phyloP scores from a whole-genome alignment of 2,113 vertebrate species.

The Ciconia stormi region DNA sequence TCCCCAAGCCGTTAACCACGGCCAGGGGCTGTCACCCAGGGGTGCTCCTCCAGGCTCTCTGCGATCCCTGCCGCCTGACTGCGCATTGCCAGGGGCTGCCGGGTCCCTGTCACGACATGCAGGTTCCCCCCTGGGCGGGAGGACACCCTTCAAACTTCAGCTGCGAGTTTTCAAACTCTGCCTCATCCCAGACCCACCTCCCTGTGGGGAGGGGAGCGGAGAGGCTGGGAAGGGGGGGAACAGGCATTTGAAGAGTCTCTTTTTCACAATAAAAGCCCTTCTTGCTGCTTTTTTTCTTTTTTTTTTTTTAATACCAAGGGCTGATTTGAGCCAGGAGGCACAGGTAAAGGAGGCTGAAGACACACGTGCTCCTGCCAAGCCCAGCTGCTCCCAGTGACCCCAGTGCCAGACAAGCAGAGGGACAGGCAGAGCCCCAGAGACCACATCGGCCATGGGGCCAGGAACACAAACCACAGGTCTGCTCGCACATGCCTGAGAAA shows the following conservation, averaged over 20 bases:
- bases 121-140: not conserved
- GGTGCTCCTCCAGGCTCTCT: not conserved
- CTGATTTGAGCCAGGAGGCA: not conserved
- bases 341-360: not conserved
- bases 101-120: not conserved
- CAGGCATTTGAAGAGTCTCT: not conserved
- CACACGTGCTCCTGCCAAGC: not conserved
- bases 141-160: constrained; percentile 7
- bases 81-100: rapidly evolving
- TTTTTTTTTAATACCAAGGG: not conserved
- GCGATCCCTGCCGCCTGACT: not conserved
- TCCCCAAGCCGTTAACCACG: not conserved
- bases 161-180: constrained; percentile 8
- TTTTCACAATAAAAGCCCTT: constrained; percentile 74
- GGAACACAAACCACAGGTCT: rapidly evolving
- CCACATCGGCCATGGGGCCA: rapidly evolving
- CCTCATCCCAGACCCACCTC: constrained; percentile 57
- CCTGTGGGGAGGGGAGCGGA: constrained; percentile 36
- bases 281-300: not conserved
- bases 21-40: not conserved
- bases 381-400: rapidly evolving
- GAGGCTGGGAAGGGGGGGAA: constrained; percentile 32
- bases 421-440: not conserved
- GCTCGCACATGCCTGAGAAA: not conserved
- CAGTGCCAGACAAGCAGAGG: not conserved